Evolutionary conservation across 2,113 vertebrate genomes (phyloP).

Genomic region (Festucalex cinctus): DNA sequence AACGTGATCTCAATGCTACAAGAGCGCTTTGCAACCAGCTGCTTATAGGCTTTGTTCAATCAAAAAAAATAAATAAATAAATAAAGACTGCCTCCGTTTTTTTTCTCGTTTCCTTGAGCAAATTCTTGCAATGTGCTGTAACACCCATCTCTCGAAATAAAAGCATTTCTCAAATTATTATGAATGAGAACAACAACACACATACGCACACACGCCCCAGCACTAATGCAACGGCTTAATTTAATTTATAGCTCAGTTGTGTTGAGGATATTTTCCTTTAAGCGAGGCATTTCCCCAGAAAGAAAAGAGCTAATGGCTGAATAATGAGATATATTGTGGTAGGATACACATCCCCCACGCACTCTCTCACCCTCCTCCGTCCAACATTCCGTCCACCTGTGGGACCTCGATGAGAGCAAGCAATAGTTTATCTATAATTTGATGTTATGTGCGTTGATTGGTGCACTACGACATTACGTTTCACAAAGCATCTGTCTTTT

Average conservation of each 20-base stretch:
- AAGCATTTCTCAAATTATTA: background rate
- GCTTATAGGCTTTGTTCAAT: conserved; percentile 1
- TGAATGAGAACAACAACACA: background rate
- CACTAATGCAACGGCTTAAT: conserved; percentile 42
- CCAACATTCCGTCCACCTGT: background rate
- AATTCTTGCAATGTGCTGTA: background rate
- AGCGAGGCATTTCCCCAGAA: conserved; percentile 49
- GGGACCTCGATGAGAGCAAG: conserved; percentile 13
- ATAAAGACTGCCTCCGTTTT: background rate
- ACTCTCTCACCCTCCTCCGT: background rate
- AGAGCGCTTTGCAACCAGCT: conserved; percentile 12
- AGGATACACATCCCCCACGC: conserved; percentile 26
- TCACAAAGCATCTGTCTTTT: conserved; percentile 16
- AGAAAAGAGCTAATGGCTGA: conserved; percentile 53
- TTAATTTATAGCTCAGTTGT: conserved; percentile 47
- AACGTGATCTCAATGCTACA: background rate
- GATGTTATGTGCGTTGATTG: conserved; percentile 27
- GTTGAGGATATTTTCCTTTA: conserved; percentile 37
- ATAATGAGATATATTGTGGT: conserved; percentile 48
- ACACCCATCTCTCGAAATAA: background rate
- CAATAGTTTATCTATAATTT: conserved; percentile 27
- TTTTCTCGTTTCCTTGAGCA: background rate
- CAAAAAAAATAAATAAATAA: too few species aligned
- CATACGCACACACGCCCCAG: background rate
- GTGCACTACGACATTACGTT: conserved; percentile 34